Percentiles rank a stretch among this genome's conserved stretches.
Conservation (phyloP, 2,113 vertebrate genomes). For the Recurvirostra avosetta region DNA sequence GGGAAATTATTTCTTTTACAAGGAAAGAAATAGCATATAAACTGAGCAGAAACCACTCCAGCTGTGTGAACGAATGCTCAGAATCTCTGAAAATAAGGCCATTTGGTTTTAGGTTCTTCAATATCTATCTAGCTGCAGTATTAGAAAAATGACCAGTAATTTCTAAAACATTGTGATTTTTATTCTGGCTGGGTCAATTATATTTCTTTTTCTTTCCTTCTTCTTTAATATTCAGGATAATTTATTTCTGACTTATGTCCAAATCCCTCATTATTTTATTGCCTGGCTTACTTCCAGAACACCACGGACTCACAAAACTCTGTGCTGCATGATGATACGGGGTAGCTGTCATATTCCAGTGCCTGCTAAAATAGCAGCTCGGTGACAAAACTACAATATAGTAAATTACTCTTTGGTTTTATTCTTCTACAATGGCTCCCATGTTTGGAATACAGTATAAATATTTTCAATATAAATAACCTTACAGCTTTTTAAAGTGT, state of each 20-base stretch:
- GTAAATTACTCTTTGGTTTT: background rate
- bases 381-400: background rate
- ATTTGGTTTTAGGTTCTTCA: background rate
- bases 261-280: constrained; percentile 28
- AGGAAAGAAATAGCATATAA: background rate
- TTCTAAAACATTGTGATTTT: constrained; percentile 7
- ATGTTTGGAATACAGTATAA: background rate
- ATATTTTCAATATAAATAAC: background rate
- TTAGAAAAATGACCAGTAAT: background rate
- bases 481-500: background rate
- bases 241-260: background rate
- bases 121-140: background rate
- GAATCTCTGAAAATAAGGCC: background rate
- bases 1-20: background rate
- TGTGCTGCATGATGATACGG: background rate
- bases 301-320: background rate
- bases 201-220: background rate
- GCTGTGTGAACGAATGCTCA: background rate
- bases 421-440: background rate
- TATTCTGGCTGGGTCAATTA: background rate
- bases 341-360: background rate
- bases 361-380: background rate
- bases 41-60: background rate
- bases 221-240: background rate
- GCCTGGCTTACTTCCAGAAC: background rate